Conservation (phyloP, 2,113 vertebrate genomes). For the Amphilophus citrinellus region DNA sequence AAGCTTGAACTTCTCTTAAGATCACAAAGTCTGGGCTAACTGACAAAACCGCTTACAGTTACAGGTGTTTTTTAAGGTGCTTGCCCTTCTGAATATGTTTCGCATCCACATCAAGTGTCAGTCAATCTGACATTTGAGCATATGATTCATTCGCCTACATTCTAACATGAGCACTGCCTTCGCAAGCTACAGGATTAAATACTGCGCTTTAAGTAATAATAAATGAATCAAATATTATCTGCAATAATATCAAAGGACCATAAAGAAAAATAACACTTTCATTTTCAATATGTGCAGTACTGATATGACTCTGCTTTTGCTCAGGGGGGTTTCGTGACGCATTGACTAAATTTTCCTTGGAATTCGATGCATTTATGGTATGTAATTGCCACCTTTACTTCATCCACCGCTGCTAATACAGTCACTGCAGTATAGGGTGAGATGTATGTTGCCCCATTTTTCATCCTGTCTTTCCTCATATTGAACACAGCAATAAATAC, state of each 20-base stretch:
- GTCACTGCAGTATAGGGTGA: not conserved
- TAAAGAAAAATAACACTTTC: not conserved
- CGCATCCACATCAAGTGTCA: not conserved
- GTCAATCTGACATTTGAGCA: not conserved
- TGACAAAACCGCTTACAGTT: not conserved
- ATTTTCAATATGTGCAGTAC: not conserved
- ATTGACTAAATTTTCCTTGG: not conserved
- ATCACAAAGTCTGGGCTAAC: not conserved
- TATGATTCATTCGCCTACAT: not conserved
- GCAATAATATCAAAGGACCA: not conserved
- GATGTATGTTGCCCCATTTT: slow-evolving; percentile 20
- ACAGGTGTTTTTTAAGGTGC: not conserved
- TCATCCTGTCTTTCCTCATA: slow-evolving; percentile 17
- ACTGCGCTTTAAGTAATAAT: not conserved
- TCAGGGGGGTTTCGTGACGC: not conserved
- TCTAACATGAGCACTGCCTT: not conserved
- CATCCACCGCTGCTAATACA: not conserved
- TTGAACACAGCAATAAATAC: slow-evolving; percentile 61
- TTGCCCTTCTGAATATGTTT: not conserved
- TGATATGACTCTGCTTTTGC: not conserved
- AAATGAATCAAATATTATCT: not conserved
- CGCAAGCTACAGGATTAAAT: not conserved
- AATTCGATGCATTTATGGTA: not conserved
- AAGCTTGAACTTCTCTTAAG: not conserved
- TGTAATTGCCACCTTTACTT: not conserved